Base-by-base conservation (phyloP, 2,113 vertebrate genomes). In the Sphaerodactylus townsendi region DNA sequence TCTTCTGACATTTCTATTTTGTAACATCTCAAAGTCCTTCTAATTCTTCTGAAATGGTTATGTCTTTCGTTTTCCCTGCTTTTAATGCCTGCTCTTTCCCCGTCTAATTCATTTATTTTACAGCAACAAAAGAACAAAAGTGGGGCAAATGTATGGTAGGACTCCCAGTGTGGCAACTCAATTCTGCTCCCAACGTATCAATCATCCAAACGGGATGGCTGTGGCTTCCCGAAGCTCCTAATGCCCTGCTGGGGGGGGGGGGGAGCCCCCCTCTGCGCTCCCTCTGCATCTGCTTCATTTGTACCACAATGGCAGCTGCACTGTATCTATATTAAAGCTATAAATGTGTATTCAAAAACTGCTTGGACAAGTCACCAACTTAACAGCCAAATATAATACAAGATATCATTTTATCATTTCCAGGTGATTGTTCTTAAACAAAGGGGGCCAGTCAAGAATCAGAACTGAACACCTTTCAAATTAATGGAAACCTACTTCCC, bases 391-490 rank as follows among this genome's bases (percentile, higher is more conserved):
- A 53, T 28, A 66, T 78, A n/a, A 83, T 23, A 83, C 53, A 46
- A 85, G 44, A 83, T 87, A 73, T 14, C 87, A 15, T 28, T 89
- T 79, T 44, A 33, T 72, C 44, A 85, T 88, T 79, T 83, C 13
- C 76, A 41, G 83, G 66, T 7, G 53, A 56, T 56, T 19, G 10
- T 0, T 76, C 79, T 66, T 13, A 50, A 82, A 69, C 53, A 59
- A 50, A 2, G 72, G 14, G 48, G 7, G 76, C 10, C 80, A 62
- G 78, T 78, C 72, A 83, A 76, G 15, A 86, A 37, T 28, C 7
- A 53, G 4, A 69, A 23, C 39, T 46, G 4, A 70, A 6, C 28
- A 37, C n/a, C 4, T 14, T 2, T 9, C 75, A 14, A 5, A 10
- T 75, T 21, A 2, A 39, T 0, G 0, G 1, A 1, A 30, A 21